Evolutionary conservation across 2,888 invertebrate genomes (phyloP), one percentile per base, ranked within the genome.

Genomic region (Fissipunctia ypsillon): DNA sequence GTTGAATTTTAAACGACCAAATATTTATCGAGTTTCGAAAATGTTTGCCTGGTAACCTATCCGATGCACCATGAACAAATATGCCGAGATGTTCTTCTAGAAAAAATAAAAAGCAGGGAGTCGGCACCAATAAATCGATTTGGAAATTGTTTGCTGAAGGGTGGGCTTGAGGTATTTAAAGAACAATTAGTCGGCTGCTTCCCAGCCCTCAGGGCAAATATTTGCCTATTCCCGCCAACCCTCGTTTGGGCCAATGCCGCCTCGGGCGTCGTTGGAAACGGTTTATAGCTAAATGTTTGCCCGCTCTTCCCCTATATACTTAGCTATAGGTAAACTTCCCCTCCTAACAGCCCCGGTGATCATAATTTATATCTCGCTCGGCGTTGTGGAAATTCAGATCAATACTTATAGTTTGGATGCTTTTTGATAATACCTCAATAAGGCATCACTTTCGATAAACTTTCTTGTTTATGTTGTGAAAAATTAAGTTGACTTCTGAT

Each of bases 181-280:
- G 95, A 95, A 94, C 96, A 96, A 96, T 96, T 96, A 96, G 96
- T 94, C 94, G 94, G 93, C 91, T 93, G 94, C 95, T 93, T 93
- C 91, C 91, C 94, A 93, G 93, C 94, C 94, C 94, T 93, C 88
- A 88, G 90, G 93, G 90, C 93, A 95, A 96, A 95, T 95, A 95
- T 95, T 95, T 95, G 95, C 91, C 93, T 92, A 90, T 96, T 95
- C 93, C 95, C 95, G 95, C 95, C 95, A 95, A 95, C 95, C 95
- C 95, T 95, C 93, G 92, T 90, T 92, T 90, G 89, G 91, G 85
- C 91, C 91, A 90, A 90, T 90, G 91, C 93, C 93, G 95, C 95
- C 92, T 90, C 90, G 92, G 92, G 95, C 94, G 91, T 92, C 89
- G 90, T 90, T 93, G 89, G 85, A 90, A 94, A 93, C 91, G 94